Percentiles rank a stretch among this genome's conserved stretches.
phyloP scores from a whole-genome alignment of 2,113 vertebrate species.

The Heterochromis multidens region DNA sequence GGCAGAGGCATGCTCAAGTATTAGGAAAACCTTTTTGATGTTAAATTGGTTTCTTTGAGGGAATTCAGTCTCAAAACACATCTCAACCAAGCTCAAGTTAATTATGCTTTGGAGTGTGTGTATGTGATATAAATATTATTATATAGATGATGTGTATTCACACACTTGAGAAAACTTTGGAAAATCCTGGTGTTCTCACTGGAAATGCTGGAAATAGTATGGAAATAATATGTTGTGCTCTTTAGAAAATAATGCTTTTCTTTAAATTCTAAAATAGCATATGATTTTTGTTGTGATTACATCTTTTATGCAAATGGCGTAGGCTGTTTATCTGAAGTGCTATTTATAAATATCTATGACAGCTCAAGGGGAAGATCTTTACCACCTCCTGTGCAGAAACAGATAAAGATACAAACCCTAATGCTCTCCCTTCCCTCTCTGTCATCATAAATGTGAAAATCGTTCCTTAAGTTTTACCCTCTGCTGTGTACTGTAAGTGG shows the following conservation, averaged over 20 bases:
- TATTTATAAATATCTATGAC: slow-evolving; percentile 5
- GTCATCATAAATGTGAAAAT: not conserved
- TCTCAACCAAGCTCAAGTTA: not conserved
- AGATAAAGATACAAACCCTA: not conserved
- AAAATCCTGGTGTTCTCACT: not conserved
- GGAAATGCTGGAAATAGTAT: not conserved
- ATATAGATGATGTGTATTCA: not conserved
- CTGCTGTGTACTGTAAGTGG: not conserved
- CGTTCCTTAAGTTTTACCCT: not conserved
- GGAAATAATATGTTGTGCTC: not conserved
- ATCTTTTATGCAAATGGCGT: slow-evolving; percentile 9
- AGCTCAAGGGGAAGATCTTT: slow-evolving; percentile 11
- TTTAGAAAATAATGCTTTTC: not conserved
- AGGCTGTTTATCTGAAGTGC: not conserved
- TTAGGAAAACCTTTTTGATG: not conserved
- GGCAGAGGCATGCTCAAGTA: not conserved
- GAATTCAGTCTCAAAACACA: not conserved
- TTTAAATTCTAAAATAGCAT: not conserved
- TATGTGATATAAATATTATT: not conserved
- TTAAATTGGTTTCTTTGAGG: not conserved
- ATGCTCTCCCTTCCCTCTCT: not conserved
- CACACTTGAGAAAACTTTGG: not conserved
- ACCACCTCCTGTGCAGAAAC: slow-evolving; percentile 2
- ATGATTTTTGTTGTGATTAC: not conserved
- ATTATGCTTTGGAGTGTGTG: not conserved